Percentiles rank a stretch among this genome's conserved stretches.
phyloP scores from a whole-genome alignment of 1,140 invertebrate genomes.

The Nixonia krombeini region DNA sequence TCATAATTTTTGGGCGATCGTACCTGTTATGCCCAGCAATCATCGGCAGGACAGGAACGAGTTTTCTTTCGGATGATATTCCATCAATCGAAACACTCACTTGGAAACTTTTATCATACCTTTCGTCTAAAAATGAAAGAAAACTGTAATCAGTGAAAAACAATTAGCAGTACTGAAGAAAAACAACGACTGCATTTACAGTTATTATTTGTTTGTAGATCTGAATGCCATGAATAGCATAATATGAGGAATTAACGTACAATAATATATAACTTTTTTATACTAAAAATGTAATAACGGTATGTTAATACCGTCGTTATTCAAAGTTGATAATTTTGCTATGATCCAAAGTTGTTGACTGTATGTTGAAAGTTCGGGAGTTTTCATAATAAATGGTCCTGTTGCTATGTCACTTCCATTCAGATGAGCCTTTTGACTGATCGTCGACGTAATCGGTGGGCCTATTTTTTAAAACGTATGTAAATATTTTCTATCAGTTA shows the following conservation, averaged over 20 bases:
- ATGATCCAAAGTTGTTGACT: conserved; percentile 95
- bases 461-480: conserved; percentile 72
- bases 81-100: conserved; percentile 87
- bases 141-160: no score
- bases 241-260: no score
- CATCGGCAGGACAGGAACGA: conserved; percentile 76
- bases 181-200: no score
- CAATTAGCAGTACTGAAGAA: no score
- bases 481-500: conserved; percentile 1
- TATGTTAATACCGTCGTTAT: conserved; percentile 91
- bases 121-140: conserved; percentile 84
- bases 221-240: no score
- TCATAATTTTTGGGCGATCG: no score
- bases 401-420: conserved; percentile 80
- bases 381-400: conserved; percentile 90
- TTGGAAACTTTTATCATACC: conserved; percentile 89
- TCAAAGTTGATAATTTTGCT: conserved; percentile 86
- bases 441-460: conserved; percentile 89
- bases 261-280: no score
- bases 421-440: conserved; percentile 75
- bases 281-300: no score
- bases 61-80: conserved; percentile 79
- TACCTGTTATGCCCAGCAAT: conserved; percentile 80
- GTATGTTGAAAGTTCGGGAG: conserved; percentile 87
- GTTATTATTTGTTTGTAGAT: no score